Evolutionary conservation across 2,888 invertebrate genomes (phyloP).

Genomic region (Pogonocherus hispidulus): DNA sequence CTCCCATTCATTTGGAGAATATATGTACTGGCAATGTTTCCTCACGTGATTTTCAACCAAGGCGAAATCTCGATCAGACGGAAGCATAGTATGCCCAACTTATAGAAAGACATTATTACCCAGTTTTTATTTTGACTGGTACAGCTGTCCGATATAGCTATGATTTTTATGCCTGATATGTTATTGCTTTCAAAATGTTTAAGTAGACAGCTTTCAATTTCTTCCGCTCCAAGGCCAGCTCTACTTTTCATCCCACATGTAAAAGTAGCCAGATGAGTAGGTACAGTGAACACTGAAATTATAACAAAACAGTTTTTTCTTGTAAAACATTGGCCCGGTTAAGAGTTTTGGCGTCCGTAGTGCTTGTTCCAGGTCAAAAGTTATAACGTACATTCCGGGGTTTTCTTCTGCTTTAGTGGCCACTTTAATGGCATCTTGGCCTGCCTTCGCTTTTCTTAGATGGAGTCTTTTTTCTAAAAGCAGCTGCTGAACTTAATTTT

Average conservation of each 20-base stretch:
- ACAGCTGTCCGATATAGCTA: too few relatives aligned
- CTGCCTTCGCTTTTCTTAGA: slow-evolving; percentile 16
- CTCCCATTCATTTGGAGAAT: slow-evolving; percentile 19
- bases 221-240: slow-evolving; percentile 24
- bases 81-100: too few relatives aligned
- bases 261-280: slow-evolving; percentile 18
- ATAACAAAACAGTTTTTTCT: slow-evolving; percentile 27
- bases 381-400: slow-evolving; percentile 10
- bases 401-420: slow-evolving; percentile 25
- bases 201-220: slow-evolving; percentile 24
- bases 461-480: neutral
- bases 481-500: neutral
- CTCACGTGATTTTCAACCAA: slow-evolving; percentile 26
- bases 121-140: slow-evolving; percentile 34
- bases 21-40: slow-evolving; percentile 21
- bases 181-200: slow-evolving; percentile 24
- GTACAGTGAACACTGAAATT: slow-evolving; percentile 18
- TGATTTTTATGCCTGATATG: too few relatives aligned
- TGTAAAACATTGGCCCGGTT: slow-evolving; percentile 27
- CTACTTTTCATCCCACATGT: slow-evolving; percentile 13
- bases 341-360: slow-evolving; percentile 22
- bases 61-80: too few relatives aligned
- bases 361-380: slow-evolving; percentile 19
- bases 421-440: slow-evolving; percentile 17
- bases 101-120: neutral